Conservation (phyloP, 2,113 vertebrate genomes). For the Pelvicachromis taeniatus region DNA sequence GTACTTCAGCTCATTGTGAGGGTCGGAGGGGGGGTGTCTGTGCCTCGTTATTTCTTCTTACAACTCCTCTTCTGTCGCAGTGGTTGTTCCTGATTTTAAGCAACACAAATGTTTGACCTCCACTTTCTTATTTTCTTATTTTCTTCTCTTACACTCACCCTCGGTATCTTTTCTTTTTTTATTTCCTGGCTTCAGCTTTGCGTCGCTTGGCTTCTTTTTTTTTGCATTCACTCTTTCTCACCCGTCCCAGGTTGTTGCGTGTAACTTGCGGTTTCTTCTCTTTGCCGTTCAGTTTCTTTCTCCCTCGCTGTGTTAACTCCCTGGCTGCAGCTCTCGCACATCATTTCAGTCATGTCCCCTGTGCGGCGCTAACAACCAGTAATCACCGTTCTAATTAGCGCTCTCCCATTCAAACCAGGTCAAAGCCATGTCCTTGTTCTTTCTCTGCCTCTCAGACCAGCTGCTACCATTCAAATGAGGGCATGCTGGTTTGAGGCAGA, state of each 20-base stretch:
- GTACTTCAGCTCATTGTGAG: not conserved
- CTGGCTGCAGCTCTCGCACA: constrained; percentile 12
- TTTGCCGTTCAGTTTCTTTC: not conserved
- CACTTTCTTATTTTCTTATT: not conserved
- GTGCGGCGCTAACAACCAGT: constrained; percentile 31
- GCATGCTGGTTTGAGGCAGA: constrained; percentile 1
- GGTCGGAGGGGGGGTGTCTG: not conserved
- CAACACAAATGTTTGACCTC: not conserved
- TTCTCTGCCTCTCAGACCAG: constrained; percentile 26
- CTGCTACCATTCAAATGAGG: constrained; percentile 38
- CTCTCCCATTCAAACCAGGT: constrained; percentile 54
- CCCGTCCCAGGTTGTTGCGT: not conserved
- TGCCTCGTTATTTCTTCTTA: not conserved
- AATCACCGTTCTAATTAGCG: constrained; percentile 47
- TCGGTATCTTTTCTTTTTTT: not conserved
- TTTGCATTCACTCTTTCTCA: not conserved
- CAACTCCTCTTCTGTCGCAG: not conserved
- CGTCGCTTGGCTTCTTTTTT: not conserved
- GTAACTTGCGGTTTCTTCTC: not conserved
- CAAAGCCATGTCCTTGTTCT: constrained; percentile 37
- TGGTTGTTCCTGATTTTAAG: not conserved
- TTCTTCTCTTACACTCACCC: not conserved
- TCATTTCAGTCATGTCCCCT: constrained; percentile 22
- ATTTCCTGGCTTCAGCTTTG: not conserved
- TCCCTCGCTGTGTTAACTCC: not conserved